Conservation (phyloP, 2,888 invertebrate genomes). For the Thysanoteuthis rhombus region DNA sequence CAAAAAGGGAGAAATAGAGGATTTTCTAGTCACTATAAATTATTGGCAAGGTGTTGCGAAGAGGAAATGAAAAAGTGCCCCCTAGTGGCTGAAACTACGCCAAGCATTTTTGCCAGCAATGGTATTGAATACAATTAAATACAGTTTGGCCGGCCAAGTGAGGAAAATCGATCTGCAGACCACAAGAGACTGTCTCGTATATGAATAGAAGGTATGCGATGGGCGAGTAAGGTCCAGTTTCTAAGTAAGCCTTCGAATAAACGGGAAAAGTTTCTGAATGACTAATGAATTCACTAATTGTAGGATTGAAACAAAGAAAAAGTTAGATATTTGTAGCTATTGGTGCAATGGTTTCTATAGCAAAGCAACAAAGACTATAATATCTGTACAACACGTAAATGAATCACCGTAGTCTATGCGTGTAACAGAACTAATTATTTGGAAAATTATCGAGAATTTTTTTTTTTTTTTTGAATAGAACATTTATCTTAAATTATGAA, state of each 20-base stretch:
- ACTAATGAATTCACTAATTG: neutral
- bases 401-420: too few species aligned
- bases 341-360: neutral
- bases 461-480: too few species aligned
- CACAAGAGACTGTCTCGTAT: neutral
- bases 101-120: neutral
- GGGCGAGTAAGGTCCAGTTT: neutral
- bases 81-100: neutral
- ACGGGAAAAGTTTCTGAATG: neutral
- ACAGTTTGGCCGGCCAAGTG: neutral
- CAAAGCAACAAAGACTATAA: neutral
- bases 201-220: neutral
- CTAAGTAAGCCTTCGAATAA: neutral
- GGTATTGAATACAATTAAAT: neutral
- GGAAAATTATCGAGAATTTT: too few species aligned
- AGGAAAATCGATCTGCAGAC: neutral
- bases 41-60: neutral
- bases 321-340: neutral
- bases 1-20: neutral
- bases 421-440: too few species aligned
- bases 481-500: too few species aligned
- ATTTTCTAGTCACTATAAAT: neutral
- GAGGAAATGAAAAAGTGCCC: neutral
- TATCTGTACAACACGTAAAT: too few species aligned
- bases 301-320: neutral